These are phyloP conservation scores for Tenebrio molitor DNA, from an alignment of 1,140 invertebrate genomes.

Conservation along the genomic window DNA sequence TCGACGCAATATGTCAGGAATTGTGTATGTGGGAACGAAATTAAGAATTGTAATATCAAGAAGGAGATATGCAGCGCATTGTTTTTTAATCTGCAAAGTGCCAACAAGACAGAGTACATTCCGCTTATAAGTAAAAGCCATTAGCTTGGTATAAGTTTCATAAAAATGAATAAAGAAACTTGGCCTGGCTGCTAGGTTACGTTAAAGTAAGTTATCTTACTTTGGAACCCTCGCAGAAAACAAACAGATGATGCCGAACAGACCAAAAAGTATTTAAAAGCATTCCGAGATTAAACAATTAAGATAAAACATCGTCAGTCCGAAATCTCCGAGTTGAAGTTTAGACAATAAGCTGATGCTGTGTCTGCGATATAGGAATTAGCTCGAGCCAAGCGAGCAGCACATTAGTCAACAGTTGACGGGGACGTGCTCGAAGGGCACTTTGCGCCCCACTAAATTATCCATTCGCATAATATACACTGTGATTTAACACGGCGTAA, in stretches of 20 bases:
- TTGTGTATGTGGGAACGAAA: too few species aligned
- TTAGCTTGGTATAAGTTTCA: constrained; percentile 42
- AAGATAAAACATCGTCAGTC: constrained; percentile 61
- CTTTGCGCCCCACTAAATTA: constrained; percentile 20
- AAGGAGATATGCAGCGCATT: background rate
- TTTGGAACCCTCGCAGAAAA: constrained; percentile 57
- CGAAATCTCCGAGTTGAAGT: constrained; percentile 48
- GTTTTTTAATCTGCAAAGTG: constrained; percentile 37
- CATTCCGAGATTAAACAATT: constrained; percentile 65
- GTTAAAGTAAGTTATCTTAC: constrained; percentile 61
- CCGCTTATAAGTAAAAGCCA: constrained; percentile 26
- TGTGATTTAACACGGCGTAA: too few species aligned
- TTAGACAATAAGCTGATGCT: constrained; percentile 55
- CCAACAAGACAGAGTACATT: constrained; percentile 25
- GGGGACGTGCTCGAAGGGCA: constrained; percentile 25
- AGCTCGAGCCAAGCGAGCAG: constrained; percentile 43
- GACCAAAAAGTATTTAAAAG: constrained; percentile 65
- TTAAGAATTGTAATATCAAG: too few species aligned
- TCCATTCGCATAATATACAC: background rate
- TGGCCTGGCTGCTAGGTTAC: constrained; percentile 29
- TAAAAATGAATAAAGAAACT: constrained; percentile 48
- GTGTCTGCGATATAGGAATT: constrained; percentile 52
- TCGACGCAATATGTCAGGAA: too few species aligned
- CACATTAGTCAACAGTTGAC: constrained; percentile 48
- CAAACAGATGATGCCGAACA: constrained; percentile 64